Evolutionary conservation across 1,140 invertebrate species (phyloP), one percentile per base, ranked within the genome.

Genomic region (Berghia stephanieae): DNA sequence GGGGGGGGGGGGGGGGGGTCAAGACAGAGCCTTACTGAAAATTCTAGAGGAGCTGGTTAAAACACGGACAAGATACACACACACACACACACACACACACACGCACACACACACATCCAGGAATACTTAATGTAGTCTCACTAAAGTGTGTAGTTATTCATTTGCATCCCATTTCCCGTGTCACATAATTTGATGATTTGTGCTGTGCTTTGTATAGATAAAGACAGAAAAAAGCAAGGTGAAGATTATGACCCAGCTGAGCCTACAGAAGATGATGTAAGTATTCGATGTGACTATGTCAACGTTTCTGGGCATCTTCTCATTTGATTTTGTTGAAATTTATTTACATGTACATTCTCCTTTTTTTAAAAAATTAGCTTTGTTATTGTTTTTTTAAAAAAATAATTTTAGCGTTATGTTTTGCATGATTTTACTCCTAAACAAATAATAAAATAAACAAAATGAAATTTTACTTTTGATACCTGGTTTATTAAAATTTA

Each of bases 261-360:
- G 38, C 78, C 82, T 0, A 81, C 82, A 42, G 78, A 83, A 34
- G 80, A 81, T 27, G 77, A 82, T 57, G 79, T 82, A 60, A 52
- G 78, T 77, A 52, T 36, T 6, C 21, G 38, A 34, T 38, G 57
- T 75, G 21, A 44, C 21, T 63, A 75, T 36, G n/a, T n/a, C n/a
- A 34, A 42, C n/a, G 34, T 13, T 75, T 27, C 43, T 40, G 24
- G 5, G 24, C 36, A 40, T 46, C 36, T 13, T 31, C 18, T 10
- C 21, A n/a, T 16, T 40, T 31, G 24, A 60, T 55, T 24, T 60
- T 46, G 27, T 16, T 3, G 24, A 46, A 46, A n/a, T 76, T 31
- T 2, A 49, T 21, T 18, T 70, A 44, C 52, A 71, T 16, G 4
- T 24, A n/a, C 10, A 77, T 77, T 2, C 3, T 38, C 16, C 8